A percentile compares a stretch with the other conserved stretches of the same genome.
phyloP scores from a whole-genome alignment of 2,113 vertebrate species.

The Ranitomeya imitator region DNA sequence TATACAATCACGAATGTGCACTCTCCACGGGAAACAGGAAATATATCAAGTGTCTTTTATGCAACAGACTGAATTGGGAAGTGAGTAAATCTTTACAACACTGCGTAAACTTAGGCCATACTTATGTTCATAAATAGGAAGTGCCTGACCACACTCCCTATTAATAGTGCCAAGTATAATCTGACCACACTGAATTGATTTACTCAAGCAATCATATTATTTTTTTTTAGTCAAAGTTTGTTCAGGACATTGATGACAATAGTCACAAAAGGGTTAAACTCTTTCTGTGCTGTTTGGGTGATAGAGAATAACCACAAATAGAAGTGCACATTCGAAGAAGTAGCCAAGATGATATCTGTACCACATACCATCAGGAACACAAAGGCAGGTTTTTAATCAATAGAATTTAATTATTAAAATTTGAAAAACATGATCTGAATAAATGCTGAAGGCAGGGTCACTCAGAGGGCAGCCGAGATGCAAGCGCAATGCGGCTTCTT shows the following conservation, averaged over 20 bases:
- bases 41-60: not conserved
- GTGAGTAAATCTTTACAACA: not conserved
- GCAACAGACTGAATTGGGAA: not conserved
- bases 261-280: not conserved
- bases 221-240: not conserved
- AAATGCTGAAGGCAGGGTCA: not conserved
- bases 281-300: not conserved
- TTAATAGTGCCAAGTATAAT: not conserved
- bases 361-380: not conserved
- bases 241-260: not conserved
- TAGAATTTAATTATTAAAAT: not conserved
- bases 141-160: not conserved
- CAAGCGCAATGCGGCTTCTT: too few species aligned
- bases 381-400: not conserved
- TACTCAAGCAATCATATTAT: not conserved
- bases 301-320: not conserved
- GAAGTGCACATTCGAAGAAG: not conserved
- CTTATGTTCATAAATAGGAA: not conserved
- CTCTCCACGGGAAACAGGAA: not conserved
- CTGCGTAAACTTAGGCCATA: too few species aligned
- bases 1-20: not conserved
- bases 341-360: not conserved
- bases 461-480: too few species aligned
- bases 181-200: not conserved
- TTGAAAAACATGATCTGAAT: not conserved